phyloP scores from a whole-genome alignment of 53 echinoderm and acorn worm genomes.

The Actinopyga echinites region DNA sequence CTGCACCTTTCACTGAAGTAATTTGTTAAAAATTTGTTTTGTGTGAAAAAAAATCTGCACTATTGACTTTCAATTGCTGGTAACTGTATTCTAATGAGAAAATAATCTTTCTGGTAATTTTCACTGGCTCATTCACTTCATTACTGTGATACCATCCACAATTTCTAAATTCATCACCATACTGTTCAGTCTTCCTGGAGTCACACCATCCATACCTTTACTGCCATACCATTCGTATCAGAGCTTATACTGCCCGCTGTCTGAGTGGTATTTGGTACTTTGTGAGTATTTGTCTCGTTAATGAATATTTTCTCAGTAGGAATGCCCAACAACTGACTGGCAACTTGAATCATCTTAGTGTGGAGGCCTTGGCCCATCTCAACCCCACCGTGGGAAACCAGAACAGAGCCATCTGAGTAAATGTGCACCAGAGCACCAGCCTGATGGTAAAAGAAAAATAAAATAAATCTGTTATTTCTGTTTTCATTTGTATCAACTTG shows the following conservation, averaged over 20 bases:
- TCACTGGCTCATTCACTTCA: too few relatives aligned
- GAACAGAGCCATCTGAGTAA: conserved; percentile 37
- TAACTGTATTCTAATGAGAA: background rate
- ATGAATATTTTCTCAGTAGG: conserved; percentile 54
- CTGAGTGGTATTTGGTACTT: conserved; percentile 51
- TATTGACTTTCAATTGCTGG: background rate
- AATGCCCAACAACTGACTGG: conserved; percentile 47
- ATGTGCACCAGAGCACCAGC: conserved; percentile 25
- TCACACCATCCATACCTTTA: conserved; percentile 40
- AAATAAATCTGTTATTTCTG: too few relatives aligned
- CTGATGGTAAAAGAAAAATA: background rate
- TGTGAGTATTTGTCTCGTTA: conserved; percentile 50
- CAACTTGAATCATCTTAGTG: conserved; percentile 56
- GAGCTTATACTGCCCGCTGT: conserved; percentile 54
- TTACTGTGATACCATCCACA: too few relatives aligned
- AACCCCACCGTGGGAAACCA: conserved; percentile 35
- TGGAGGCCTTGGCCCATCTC: conserved; percentile 53
- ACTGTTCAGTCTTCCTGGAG: too few relatives aligned
- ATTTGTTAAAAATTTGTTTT: background rate
- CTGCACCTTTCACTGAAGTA: too few relatives aligned
- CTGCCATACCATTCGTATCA: conserved; percentile 54
- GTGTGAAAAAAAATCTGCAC: background rate
- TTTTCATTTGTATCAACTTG: too few relatives aligned
- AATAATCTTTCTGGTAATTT: too few relatives aligned
- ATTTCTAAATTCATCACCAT: too few relatives aligned